These are phyloP conservation scores for Halcyon chelicuti DNA, from an alignment of 2,797 vertebrate genomes.

Conservation along the genomic window DNA sequence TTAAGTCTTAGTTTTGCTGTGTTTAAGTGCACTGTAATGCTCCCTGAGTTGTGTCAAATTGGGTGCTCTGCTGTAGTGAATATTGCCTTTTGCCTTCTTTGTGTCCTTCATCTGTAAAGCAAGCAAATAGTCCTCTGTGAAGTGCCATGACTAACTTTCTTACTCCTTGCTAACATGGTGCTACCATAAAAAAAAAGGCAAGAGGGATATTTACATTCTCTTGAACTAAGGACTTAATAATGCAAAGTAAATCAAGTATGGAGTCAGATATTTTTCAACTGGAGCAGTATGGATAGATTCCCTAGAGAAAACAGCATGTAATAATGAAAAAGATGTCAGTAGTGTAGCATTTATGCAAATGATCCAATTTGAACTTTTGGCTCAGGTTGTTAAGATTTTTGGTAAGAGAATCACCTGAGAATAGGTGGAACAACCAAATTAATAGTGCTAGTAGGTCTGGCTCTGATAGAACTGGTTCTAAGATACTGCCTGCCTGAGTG, in stretches of 20 bases:
- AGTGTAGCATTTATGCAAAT: neutral
- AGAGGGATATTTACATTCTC: neutral
- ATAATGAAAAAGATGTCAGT: neutral
- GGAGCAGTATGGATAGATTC: neutral
- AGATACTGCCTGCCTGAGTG: neutral
- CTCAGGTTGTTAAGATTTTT: neutral
- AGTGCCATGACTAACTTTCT: neutral
- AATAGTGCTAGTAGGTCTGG: neutral
- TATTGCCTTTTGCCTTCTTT: neutral
- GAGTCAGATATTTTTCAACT: neutral
- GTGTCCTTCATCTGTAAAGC: neutral
- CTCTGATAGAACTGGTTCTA: neutral
- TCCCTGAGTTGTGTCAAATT: neutral
- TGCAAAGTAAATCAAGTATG: neutral
- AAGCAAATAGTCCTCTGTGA: neutral
- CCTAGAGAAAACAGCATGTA: neutral
- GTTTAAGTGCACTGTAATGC: neutral
- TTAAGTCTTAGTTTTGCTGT: neutral
- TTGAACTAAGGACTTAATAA: neutral
- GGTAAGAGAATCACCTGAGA: neutral
- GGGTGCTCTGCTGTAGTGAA: neutral
- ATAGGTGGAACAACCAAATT: neutral
- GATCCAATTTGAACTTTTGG: neutral
- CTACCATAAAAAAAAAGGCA: neutral
- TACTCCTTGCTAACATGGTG: neutral